Conservation (phyloP, 2,888 invertebrate genomes). For the Synergus umbraculus region DNA sequence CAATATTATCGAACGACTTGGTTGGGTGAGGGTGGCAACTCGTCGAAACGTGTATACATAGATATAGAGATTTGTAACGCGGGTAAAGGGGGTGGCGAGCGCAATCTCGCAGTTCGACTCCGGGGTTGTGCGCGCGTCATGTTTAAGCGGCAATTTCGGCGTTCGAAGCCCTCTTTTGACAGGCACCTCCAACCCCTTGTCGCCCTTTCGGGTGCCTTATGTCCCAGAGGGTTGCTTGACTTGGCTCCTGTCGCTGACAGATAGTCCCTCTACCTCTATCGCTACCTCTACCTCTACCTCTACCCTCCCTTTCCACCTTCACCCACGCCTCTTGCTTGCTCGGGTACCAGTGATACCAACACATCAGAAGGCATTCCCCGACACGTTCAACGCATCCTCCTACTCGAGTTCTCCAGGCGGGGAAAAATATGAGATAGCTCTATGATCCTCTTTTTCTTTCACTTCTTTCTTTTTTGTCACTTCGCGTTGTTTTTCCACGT, state of each 20-base stretch:
- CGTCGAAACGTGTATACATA: slow-evolving; percentile 3
- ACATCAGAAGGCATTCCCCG: no score
- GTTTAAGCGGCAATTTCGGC: slow-evolving; percentile 67
- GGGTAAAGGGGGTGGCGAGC: neutral
- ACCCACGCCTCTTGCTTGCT: neutral
- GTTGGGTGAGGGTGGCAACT: neutral
- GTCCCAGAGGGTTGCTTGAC: slow-evolving; percentile 7
- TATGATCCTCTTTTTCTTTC: slow-evolving; percentile 1
- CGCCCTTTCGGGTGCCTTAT: slow-evolving; percentile 4
- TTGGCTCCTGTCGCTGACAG: slow-evolving; percentile 2
- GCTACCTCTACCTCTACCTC: neutral
- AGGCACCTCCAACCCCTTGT: slow-evolving; percentile 3
- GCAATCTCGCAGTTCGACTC: slow-evolving; percentile 67
- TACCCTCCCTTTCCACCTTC: neutral
- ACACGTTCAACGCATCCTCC: neutral
- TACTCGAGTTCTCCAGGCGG: slow-evolving; percentile 1
- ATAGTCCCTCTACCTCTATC: neutral
- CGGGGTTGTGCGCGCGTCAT: slow-evolving; percentile 63
- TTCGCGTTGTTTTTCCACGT: neutral
- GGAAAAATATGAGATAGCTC: slow-evolving; percentile 6
- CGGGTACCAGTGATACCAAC: neutral
- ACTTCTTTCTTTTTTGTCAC: neutral
- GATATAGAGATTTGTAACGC: neutral
- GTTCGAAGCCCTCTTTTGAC: slow-evolving; percentile 44
- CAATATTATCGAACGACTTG: slow-evolving; percentile 7